Evolutionary conservation across 2,113 vertebrate genomes (phyloP).

Genomic region (Actinemys pallida): DNA sequence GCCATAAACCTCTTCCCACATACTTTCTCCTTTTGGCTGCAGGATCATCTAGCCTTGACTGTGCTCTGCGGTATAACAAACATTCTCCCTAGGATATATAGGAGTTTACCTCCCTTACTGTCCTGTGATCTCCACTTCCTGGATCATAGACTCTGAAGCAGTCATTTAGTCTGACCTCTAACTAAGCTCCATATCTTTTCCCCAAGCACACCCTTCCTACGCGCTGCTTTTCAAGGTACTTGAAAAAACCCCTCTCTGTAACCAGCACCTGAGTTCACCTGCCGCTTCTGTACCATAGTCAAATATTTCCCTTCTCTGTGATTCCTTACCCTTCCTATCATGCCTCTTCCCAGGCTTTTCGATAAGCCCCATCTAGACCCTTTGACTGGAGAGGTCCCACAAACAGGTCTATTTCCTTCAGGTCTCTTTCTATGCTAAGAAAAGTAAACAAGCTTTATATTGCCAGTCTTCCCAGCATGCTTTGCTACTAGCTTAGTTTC

Average conservation of each 20-base stretch:
- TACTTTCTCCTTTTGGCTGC: too few relatives aligned
- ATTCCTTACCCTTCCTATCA: background rate
- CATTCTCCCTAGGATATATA: too few relatives aligned
- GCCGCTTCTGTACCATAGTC: background rate
- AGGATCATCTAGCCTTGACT: too few relatives aligned
- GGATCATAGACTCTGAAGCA: background rate
- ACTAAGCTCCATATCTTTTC: background rate
- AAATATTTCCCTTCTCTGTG: background rate
- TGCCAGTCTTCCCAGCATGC: background rate
- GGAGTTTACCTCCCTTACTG: too few relatives aligned
- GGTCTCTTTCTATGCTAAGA: background rate
- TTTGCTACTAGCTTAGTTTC: background rate
- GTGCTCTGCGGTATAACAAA: too few relatives aligned
- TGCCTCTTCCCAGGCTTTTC: background rate
- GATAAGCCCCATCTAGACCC: background rate
- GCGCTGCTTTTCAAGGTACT: background rate
- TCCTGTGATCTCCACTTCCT: too few relatives aligned
- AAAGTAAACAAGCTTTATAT: background rate
- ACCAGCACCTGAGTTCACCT: rapidly evolving
- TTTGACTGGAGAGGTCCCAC: background rate
- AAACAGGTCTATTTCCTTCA: background rate
- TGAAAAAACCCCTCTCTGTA: background rate
- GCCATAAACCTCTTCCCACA: too few relatives aligned
- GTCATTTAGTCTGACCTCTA: rapidly evolving
- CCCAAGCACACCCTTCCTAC: rapidly evolving